A percentile compares a stretch with the other conserved stretches of the same genome.
These are phyloP conservation scores for Drosophila flavopinicola DNA, from an alignment of 2,888 invertebrate species.

Conservation along the genomic window DNA sequence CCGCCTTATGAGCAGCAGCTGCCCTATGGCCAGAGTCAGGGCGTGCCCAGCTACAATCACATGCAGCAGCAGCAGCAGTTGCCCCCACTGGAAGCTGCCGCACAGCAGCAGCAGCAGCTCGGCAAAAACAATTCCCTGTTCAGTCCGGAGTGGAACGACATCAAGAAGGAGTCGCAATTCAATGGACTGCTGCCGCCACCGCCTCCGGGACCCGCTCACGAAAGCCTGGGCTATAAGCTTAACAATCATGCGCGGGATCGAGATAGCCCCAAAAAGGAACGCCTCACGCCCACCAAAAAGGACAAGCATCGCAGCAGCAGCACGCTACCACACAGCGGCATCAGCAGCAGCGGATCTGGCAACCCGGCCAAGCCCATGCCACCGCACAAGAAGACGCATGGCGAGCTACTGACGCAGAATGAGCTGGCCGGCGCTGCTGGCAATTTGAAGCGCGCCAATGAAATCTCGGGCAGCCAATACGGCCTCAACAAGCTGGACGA, in stretches of 20 bases:
- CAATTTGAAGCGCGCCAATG: conserved; percentile 75
- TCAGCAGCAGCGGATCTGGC: conserved; percentile 16
- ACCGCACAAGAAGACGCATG: conserved; percentile 64
- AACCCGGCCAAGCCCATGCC: conserved; percentile 58
- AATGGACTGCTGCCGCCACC: conserved; percentile 69
- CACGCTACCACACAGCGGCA: conserved; percentile 32
- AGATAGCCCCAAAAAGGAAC: conserved; percentile 83
- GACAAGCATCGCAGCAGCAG: conserved; percentile 78
- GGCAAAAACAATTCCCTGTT: conserved; percentile 80
- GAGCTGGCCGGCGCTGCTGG: conserved; percentile 61
- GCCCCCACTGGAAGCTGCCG: conserved; percentile 45
- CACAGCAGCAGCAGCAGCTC: conserved; percentile 31
- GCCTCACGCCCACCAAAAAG: conserved; percentile 81
- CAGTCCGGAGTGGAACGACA: conserved; percentile 84
- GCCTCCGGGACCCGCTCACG: conserved; percentile 53
- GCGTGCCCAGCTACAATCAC: conserved; percentile 59
- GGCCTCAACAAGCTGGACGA: conserved; percentile 69
- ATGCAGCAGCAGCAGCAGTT: conserved; percentile 60
- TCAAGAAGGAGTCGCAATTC: conserved; percentile 68
- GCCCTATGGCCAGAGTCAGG: conserved; percentile 64
- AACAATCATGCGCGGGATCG: conserved; percentile 72
- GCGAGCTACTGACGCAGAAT: conserved; percentile 44
- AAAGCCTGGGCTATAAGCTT: conserved; percentile 52
- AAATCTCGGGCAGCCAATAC: conserved; percentile 62
- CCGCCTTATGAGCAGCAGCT: conserved; percentile 67